Conservation (phyloP, 1,140 invertebrate genomes). For the Drosophila nebulosa region DNA sequence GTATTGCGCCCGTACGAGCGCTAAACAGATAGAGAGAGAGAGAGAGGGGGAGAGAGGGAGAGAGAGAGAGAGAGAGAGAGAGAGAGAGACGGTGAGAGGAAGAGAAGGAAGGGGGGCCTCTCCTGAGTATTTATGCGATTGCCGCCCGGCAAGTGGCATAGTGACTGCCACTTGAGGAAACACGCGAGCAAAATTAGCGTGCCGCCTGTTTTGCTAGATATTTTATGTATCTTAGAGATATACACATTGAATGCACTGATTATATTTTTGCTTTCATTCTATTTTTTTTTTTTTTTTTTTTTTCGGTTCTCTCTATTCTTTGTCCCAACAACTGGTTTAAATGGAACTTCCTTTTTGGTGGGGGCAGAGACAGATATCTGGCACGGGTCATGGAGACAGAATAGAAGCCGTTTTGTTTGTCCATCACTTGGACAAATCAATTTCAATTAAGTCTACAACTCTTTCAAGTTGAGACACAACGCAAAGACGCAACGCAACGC, state of each 20-base stretch:
- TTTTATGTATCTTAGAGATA: constrained; percentile 62
- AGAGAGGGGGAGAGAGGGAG: too few relatives aligned
- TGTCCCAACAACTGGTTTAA: constrained; percentile 51
- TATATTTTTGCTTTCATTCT: too few relatives aligned
- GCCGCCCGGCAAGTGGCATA: constrained; percentile 72
- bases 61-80: too few relatives aligned
- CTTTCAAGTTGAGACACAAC: constrained; percentile 6
- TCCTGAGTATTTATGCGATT: constrained; percentile 69
- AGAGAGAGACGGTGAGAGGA: not conserved
- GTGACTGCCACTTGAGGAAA: constrained; percentile 77
- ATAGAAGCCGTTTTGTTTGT: not conserved
- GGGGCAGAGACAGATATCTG: not conserved
- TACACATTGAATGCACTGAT: constrained; percentile 59
- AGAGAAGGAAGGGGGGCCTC: too few relatives aligned
- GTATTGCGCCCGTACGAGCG: not conserved
- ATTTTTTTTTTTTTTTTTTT: too few relatives aligned
- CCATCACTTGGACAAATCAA: constrained; percentile 17
- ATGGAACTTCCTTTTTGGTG: constrained; percentile 60
- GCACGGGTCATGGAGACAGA: constrained; percentile 35
- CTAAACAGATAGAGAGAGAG: not conserved
- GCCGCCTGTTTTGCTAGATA: constrained; percentile 61
- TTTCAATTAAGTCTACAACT: constrained; percentile 19
- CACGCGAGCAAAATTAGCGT: constrained; percentile 77
- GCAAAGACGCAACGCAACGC: not conserved
- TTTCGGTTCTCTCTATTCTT: constrained; percentile 11